phyloP scores from a whole-genome alignment of 2,888 invertebrate species.

The Xestobium rufovillosum region DNA sequence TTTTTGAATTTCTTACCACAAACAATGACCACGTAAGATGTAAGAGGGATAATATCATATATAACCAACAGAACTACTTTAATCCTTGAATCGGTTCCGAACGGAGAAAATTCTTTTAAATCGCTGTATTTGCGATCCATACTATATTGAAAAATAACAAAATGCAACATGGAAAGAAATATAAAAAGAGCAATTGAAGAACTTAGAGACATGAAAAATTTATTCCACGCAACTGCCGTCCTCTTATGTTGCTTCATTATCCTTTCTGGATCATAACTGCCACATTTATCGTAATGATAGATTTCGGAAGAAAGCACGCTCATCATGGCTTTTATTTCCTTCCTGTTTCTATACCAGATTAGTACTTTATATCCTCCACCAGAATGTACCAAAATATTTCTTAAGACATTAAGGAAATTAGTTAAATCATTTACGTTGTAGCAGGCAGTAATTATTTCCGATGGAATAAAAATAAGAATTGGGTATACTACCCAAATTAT shows the following conservation, averaged over 20 bases:
- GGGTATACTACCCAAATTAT: too few relatives aligned
- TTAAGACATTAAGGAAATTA: conserved; percentile 13
- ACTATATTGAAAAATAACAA: conserved; percentile 14
- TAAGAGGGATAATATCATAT: conserved; percentile 16
- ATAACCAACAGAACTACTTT: conserved; percentile 18
- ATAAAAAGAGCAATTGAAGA: conserved; percentile 18
- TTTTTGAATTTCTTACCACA: conserved; percentile 15
- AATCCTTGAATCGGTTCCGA: conserved; percentile 16
- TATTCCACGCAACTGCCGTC: conserved; percentile 18
- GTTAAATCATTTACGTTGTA: too few relatives aligned
- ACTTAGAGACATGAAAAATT: conserved; percentile 16
- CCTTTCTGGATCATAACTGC: conserved; percentile 13
- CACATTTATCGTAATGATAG: conserved; percentile 17
- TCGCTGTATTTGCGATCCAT: conserved; percentile 18
- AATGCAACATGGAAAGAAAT: conserved; percentile 16
- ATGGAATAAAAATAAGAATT: too few relatives aligned
- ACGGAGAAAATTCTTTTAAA: conserved; percentile 20
- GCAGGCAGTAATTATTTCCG: too few relatives aligned
- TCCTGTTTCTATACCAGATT: conserved; percentile 16
- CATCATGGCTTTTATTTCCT: conserved; percentile 14
- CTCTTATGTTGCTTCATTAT: conserved; percentile 15
- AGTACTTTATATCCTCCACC: conserved; percentile 16
- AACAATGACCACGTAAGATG: conserved; percentile 20
- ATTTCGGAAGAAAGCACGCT: conserved; percentile 9
- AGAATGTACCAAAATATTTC: conserved; percentile 17